Base-by-base conservation (phyloP, 2,113 vertebrate genomes). In the Sinosuthora webbiana region DNA sequence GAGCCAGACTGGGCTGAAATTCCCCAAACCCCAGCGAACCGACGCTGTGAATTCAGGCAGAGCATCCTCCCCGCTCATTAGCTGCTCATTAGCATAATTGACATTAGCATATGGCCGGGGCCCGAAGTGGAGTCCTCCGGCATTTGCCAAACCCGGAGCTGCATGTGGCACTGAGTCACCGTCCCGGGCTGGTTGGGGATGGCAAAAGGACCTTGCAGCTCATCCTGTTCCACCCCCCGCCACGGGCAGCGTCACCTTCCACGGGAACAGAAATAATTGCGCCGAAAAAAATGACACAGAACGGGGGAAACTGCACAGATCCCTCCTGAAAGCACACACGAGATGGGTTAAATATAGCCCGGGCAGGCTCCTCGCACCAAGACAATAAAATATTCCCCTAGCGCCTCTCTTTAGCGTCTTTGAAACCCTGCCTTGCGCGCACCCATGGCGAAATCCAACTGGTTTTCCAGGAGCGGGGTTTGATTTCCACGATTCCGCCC, bases 111-210 rank as follows among this genome's bases (percentile, higher is more conserved):
- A 11, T 28, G 83, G 42, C 59, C 82, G 85, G 70, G 47, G 28
- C 44, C 70, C 27, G 47, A 49, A 20, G n/a, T 4, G 11, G 1
- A 65, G 22, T 1, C 7, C 57, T 69, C 27, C 12, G 24, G 0
- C 2, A 23, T 42, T 17, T 75, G 49, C 21, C 33, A n/a, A 41
- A 7, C 21, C 2, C 20, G 2, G 24, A 2, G 16, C 28, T 63
- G 67, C 35, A 2, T 19, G 44, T 24, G 76, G 87, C 73, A 50
- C 44, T 6, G 70, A 83, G 31, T 76, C 78, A 59, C 69, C 2
- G 3, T 1, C 19, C 52, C 87, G 6, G 2, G 0, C 37, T 11
- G 75, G 9, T 0, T 11, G 44, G 21, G 21, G 17, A 2, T 0
- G 23, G 33, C 6, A 10, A 8, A 8, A 21, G 62, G 62, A 68